Conservation (phyloP, 2,113 vertebrate species). For the Ia io region DNA sequence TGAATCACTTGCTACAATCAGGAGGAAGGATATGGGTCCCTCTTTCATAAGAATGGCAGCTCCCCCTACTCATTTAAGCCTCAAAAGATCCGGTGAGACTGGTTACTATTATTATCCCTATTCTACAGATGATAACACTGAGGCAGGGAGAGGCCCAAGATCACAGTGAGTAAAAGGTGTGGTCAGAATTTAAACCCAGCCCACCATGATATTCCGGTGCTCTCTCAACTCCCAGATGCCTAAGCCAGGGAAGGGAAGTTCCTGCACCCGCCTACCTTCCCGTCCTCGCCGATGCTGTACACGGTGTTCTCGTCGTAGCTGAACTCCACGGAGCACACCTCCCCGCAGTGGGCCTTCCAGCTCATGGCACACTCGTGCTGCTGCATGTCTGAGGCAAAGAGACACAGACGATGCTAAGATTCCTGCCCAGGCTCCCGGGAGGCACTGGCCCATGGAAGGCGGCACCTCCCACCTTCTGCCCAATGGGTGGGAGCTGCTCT, state of each 20-base stretch:
- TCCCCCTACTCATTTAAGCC: neutral
- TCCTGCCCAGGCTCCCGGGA: accelerated
- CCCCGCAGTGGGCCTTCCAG: conserved; percentile 94
- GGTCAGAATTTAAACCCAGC: accelerated
- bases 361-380: conserved; percentile 96
- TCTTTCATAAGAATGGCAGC: neutral
- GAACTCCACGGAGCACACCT: conserved; percentile 98
- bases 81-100: neutral
- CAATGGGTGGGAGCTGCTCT: accelerated
- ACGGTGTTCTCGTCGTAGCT: conserved; percentile 97
- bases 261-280: conserved; percentile 85
- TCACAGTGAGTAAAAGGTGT: accelerated
- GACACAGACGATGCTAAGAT: accelerated
- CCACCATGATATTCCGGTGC: accelerated
- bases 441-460: neutral
- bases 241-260: neutral
- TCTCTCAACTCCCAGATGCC: neutral
- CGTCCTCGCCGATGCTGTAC: conserved; percentile 96
- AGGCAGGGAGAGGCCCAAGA: neutral
- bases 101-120: neutral
- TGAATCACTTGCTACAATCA: neutral
- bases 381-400: conserved; percentile 91
- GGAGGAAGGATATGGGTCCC: neutral
- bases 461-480: neutral
- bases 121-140: neutral